phyloP scores from a whole-genome alignment of 2,888 invertebrate species.

The Fissipunctia ypsillon region DNA sequence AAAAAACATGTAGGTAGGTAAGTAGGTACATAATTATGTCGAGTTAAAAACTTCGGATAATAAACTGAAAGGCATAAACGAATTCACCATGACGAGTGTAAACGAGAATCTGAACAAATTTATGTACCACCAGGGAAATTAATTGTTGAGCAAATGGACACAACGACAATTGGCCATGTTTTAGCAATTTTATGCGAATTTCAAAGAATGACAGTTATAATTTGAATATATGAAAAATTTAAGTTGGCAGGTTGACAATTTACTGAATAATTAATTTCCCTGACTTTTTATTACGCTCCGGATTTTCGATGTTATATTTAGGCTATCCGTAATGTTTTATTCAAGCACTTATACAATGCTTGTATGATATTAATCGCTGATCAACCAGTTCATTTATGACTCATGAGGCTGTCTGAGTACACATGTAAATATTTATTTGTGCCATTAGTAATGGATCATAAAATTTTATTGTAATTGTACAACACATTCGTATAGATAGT shows the following conservation, averaged over 20 bases:
- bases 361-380: background rate
- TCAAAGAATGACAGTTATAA: background rate
- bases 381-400: background rate
- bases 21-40: too few relatives aligned
- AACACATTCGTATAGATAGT: background rate
- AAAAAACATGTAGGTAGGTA: background rate
- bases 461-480: conserved; percentile 25
- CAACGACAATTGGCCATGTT: background rate
- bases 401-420: background rate
- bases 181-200: background rate
- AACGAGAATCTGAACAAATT: background rate
- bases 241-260: background rate
- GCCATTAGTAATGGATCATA: conserved; percentile 31
- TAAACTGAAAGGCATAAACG: background rate
- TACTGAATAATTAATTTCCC: background rate
- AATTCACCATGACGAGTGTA: background rate
- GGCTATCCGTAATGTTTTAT: background rate
- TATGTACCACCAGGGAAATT: background rate
- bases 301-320: background rate
- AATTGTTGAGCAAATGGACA: background rate
- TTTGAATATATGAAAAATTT: background rate
- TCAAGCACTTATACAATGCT: background rate
- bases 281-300: background rate
- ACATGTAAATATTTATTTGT: background rate
- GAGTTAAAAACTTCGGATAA: background rate